These are phyloP conservation scores for Oryzias curvinotus DNA, from an alignment of 2,113 vertebrate species.

Conservation along the genomic window DNA sequence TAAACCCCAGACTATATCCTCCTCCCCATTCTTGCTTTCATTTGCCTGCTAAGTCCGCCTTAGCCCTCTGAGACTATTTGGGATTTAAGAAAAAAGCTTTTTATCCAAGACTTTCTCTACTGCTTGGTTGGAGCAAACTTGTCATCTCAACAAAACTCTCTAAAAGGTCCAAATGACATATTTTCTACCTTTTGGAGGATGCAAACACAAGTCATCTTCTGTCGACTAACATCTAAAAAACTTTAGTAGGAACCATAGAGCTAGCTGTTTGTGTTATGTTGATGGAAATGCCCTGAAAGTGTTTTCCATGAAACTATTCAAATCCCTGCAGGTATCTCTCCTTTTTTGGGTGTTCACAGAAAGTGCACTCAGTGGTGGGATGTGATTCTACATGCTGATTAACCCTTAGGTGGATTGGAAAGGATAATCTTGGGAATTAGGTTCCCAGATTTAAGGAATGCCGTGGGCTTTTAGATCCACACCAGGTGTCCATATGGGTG, in stretches of 20 bases:
- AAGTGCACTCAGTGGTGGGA: conserved; percentile 4
- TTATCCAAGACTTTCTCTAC: conserved; percentile 74
- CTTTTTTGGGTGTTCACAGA: conserved; percentile 23
- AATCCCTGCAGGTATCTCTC: neutral
- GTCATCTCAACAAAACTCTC: conserved; percentile 68
- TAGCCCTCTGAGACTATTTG: conserved; percentile 66
- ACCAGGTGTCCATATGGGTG: conserved; percentile 65
- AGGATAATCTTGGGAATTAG: conserved; percentile 65
- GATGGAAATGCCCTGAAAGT: neutral
- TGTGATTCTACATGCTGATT: conserved; percentile 48
- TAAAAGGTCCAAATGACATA: conserved; percentile 61
- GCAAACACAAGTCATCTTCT: conserved; percentile 8
- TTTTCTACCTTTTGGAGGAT: conserved; percentile 30
- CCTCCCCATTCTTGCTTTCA: conserved; percentile 57
- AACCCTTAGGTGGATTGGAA: conserved; percentile 52
- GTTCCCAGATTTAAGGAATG: conserved; percentile 47
- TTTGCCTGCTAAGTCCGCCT: conserved; percentile 61
- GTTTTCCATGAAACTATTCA: neutral
- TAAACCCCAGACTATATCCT: conserved; percentile 36
- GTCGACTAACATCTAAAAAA: conserved; percentile 1
- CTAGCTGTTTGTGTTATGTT: neutral
- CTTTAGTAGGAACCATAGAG: neutral
- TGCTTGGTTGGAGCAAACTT: conserved; percentile 56
- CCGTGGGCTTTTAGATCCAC: conserved; percentile 37
- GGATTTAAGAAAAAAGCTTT: conserved; percentile 73